These are phyloP conservation scores for Napeogenes inachia DNA, from an alignment of 2,888 invertebrate genomes.

Conservation along the genomic window DNA sequence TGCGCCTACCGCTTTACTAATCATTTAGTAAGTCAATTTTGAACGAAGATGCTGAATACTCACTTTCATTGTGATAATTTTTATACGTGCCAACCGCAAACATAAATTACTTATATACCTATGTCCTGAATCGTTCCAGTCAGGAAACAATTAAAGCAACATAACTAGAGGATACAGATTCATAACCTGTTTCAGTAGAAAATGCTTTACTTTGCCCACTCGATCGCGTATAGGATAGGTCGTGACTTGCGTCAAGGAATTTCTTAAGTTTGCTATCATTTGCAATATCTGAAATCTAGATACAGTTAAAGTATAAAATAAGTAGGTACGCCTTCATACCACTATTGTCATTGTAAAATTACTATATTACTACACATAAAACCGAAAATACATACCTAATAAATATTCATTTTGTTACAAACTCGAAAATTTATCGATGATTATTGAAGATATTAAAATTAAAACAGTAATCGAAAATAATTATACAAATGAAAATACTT, in stretches of 20 bases:
- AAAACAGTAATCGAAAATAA: too few species aligned
- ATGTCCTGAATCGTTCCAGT: not conserved
- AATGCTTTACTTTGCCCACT: constrained; percentile 21
- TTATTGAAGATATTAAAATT: too few species aligned
- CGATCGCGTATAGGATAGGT: constrained; percentile 25
- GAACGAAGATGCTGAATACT: constrained; percentile 24
- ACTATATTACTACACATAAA: too few species aligned
- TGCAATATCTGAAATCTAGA: constrained; percentile 13
- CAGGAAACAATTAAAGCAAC: not conserved
- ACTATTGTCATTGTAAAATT: not conserved
- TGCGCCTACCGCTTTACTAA: constrained; percentile 35
- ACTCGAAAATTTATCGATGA: too few species aligned
- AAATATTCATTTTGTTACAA: too few species aligned
- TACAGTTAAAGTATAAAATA: constrained; percentile 4
- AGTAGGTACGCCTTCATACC: not conserved
- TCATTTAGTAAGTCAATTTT: constrained; percentile 35
- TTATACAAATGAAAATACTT: not conserved
- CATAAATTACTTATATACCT: not conserved
- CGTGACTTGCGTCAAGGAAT: constrained; percentile 26
- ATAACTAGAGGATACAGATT: constrained; percentile 12
- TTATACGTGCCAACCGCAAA: not conserved
- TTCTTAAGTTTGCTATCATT: constrained; percentile 26
- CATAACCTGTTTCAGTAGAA: constrained; percentile 27
- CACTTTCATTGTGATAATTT: constrained; percentile 23
- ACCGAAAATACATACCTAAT: too few species aligned